Conservation (phyloP, 2,888 invertebrate genomes). For the Pseudococcus longispinus region DNA sequence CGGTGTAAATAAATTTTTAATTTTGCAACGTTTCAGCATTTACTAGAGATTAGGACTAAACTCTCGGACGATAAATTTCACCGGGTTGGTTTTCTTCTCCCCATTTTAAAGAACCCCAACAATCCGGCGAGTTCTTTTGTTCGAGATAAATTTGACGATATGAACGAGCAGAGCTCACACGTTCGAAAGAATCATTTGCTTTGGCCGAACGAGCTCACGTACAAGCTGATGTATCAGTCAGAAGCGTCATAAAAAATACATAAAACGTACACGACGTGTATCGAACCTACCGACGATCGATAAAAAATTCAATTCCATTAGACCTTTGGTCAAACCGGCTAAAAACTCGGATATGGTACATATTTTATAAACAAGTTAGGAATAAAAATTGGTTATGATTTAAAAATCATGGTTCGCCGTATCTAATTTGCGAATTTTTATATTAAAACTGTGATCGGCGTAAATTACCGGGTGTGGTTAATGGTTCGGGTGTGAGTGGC, state of each 20-base stretch:
- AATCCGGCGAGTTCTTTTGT: not conserved
- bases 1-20: not conserved
- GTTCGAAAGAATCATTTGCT: not conserved
- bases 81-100: not conserved
- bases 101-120: not conserved
- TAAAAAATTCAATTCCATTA: slow-evolving; percentile 2
- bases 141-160: not conserved
- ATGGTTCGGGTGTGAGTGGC: not conserved
- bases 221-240: not conserved
- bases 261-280: not conserved
- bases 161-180: not conserved
- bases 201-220: not conserved
- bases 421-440: not conserved
- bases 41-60: not conserved
- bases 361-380: not conserved
- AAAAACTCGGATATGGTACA: not conserved
- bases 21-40: slow-evolving; percentile 4
- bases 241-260: not conserved
- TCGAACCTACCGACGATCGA: not conserved
- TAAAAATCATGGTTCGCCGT: not conserved
- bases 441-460: not conserved
- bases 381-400: not conserved
- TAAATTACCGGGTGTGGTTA: slow-evolving; percentile 1
- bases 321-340: not conserved
- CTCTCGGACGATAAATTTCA: not conserved